A percentile compares a stretch with the other conserved stretches of the same genome.
Evolutionary conservation across 2,113 vertebrate species (phyloP).

Genomic region (Acrocephalus arundinaceus): DNA sequence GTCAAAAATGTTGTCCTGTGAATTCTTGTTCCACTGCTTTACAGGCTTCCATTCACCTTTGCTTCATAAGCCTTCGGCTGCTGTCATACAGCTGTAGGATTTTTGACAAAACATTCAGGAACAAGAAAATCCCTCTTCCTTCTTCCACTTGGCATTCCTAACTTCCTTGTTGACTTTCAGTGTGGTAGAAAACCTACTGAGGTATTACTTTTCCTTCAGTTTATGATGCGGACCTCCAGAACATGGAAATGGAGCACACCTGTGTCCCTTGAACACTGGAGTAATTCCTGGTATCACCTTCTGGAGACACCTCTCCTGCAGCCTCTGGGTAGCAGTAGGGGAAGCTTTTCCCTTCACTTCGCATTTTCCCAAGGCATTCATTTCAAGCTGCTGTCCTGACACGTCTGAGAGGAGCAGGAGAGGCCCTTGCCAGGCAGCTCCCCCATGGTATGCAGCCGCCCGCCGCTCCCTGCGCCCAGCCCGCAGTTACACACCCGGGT

Average conservation of each 20-base stretch:
- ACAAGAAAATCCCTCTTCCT: not conserved
- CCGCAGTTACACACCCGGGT: not conserved
- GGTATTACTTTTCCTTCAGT: not conserved
- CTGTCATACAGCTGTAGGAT: not conserved
- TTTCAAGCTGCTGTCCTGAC: conserved; percentile 62
- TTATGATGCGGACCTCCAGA: not conserved
- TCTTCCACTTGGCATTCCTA: not conserved
- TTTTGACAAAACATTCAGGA: not conserved
- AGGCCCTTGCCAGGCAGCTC: conserved; percentile 67
- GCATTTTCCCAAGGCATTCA: not conserved
- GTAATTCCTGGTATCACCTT: not conserved
- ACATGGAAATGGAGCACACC: not conserved
- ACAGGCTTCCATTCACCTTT: not conserved
- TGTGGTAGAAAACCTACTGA: not conserved
- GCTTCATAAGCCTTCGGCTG: not conserved
- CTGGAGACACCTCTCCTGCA: conserved; percentile 14
- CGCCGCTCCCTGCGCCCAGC: conserved; percentile 57
- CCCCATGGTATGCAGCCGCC: conserved; percentile 49
- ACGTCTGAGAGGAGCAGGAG: conserved; percentile 68
- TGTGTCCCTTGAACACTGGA: not conserved
- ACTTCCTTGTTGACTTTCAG: not conserved
- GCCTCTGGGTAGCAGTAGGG: not conserved
- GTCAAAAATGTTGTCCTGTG: not conserved
- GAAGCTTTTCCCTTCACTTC: conserved; percentile 32
- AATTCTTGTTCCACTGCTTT: not conserved